Conservation (phyloP, 2,113 vertebrate species). For the Oncorhynchus kisutch region DNA sequence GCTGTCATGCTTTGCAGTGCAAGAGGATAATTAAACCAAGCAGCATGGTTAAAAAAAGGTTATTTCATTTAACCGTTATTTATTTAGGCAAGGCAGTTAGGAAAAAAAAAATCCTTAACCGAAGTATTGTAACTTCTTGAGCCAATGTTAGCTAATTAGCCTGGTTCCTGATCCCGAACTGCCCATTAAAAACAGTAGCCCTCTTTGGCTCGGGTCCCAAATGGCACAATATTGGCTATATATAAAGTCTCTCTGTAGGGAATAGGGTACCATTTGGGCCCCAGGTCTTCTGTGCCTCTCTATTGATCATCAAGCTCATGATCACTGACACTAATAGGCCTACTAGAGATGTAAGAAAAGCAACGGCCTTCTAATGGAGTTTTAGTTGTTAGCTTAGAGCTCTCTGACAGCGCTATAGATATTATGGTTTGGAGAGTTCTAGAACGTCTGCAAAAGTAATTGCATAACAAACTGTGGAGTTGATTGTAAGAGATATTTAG, state of each 20-base stretch:
- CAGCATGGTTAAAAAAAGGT: neutral
- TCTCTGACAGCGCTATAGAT: neutral
- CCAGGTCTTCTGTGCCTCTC: constrained; percentile 4
- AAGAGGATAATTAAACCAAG: neutral
- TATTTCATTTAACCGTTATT: too few species aligned
- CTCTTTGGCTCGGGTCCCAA: constrained; percentile 13
- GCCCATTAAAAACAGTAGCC: constrained; percentile 27
- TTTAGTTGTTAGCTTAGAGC: neutral
- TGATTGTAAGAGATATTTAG: too few species aligned
- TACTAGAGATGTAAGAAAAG: constrained; percentile 24
- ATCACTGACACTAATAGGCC: constrained; percentile 19
- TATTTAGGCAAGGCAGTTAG: too few species aligned
- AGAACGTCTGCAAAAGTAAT: too few species aligned
- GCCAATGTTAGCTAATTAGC: constrained; percentile 39
- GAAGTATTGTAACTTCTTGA: constrained; percentile 25
- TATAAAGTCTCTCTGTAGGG: too few species aligned
- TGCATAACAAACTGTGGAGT: too few species aligned
- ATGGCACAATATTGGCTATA: too few species aligned
- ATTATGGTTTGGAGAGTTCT: too few species aligned
- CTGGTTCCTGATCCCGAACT: constrained; percentile 14
- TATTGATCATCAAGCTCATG: constrained; percentile 41
- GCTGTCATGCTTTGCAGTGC: neutral
- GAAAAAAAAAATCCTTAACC: neutral
- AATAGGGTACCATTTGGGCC: too few species aligned
- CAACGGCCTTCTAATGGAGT: constrained; percentile 20